phyloP scores from a whole-genome alignment of 2,888 invertebrate species.

The Leptura quadrifasciata region DNA sequence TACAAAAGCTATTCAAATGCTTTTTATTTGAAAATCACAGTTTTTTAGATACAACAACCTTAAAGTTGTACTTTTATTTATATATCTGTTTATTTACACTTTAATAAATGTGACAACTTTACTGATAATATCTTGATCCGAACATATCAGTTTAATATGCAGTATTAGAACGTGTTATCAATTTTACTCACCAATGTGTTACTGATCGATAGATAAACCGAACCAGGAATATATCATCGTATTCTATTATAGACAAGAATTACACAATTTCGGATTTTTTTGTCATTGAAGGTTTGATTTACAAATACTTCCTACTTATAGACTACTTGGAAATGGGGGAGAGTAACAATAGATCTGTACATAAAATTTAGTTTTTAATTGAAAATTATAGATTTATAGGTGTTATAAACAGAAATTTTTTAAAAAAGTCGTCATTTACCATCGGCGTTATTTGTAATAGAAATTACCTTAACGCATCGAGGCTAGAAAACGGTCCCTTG shows the following conservation, averaged over 20 bases:
- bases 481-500: too few relatives aligned
- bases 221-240: background rate
- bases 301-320: too few relatives aligned
- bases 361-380: too few relatives aligned
- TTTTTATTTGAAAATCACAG: slow-evolving; percentile 1
- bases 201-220: slow-evolving; percentile 16
- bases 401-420: too few relatives aligned
- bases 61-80: slow-evolving; percentile 2
- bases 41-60: slow-evolving; percentile 6
- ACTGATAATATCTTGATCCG: slow-evolving; percentile 18
- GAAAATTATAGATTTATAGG: too few relatives aligned
- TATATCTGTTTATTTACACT: slow-evolving; percentile 18
- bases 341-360: too few relatives aligned
- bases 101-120: slow-evolving; percentile 15
- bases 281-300: too few relatives aligned
- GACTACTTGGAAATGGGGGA: too few relatives aligned
- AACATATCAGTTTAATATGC: slow-evolving; percentile 25
- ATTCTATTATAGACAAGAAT: background rate
- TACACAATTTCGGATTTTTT: too few relatives aligned
- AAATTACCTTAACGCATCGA: too few relatives aligned
- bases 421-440: too few relatives aligned
- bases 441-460: too few relatives aligned
- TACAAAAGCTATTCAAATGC: background rate
- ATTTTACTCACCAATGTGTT: slow-evolving; percentile 19
- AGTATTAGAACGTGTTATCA: slow-evolving; percentile 8